These are phyloP conservation scores for Peromyscus leucopus DNA, from an alignment of 2,113 vertebrate species.

Conservation along the genomic window DNA sequence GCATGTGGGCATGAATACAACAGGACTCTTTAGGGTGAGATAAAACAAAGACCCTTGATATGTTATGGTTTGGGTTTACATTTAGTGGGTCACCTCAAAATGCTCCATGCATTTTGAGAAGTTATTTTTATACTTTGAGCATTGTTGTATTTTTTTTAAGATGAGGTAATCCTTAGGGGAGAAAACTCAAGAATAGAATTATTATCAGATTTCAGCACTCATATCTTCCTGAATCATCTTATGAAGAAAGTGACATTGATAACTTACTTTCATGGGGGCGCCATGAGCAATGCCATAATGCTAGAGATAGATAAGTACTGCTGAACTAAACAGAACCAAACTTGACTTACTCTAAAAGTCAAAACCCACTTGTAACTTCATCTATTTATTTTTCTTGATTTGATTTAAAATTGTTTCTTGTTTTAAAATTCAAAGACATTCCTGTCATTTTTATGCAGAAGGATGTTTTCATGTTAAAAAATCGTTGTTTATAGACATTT, in stretches of 20 bases:
- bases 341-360: slow-evolving; percentile 39
- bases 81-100: background rate
- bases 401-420: background rate
- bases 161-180: slow-evolving; percentile 15
- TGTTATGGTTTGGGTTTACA: background rate
- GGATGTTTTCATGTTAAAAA: background rate
- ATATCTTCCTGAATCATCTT: background rate
- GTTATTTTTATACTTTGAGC: background rate
- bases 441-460: slow-evolving; percentile 15
- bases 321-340: background rate
- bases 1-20: background rate
- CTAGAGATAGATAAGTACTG: background rate
- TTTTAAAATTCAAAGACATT: slow-evolving; percentile 7
- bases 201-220: background rate
- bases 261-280: background rate
- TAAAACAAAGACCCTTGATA: background rate
- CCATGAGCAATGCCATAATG: background rate
- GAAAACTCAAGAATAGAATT: slow-evolving; percentile 52
- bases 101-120: background rate
- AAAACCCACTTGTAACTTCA: background rate
- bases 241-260: background rate
- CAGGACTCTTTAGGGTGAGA: background rate
- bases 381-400: slow-evolving; percentile 19
- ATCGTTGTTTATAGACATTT: background rate
- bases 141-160: background rate